Base-by-base conservation (phyloP, 2,797 vertebrate species). In the Euthynnus affinis region DNA sequence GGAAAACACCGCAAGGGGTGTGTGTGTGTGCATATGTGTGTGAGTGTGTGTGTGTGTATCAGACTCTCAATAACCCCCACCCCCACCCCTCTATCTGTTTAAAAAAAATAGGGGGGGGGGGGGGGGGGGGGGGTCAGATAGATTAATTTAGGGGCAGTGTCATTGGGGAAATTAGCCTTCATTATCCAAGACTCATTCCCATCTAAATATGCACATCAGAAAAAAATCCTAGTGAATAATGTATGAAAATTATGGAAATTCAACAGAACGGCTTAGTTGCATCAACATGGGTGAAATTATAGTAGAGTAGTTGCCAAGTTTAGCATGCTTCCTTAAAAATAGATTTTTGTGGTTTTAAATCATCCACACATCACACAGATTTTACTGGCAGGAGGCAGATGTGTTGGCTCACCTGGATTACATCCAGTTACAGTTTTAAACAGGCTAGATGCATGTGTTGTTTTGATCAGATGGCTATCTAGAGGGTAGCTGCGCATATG, bases 1-100 rank as follows among this genome's bases (percentile, higher is more conserved):
- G 90, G 89, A 93, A 91, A 92, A 84, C 88, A 92, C 90, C 93
- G 86, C 93, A 89, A 90, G 92, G 89, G 89, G 89, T 69, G 74
- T 80, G 89, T 34, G 78, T 46, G 73, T 51, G 82, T 44, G 29
- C 66, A 62, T 56, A 71, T 61, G 49, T 27, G 74, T 13, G 52
- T 25, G 49, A 6, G 25, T 25, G 61, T n/a, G 67, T 51, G 49
- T 13, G 52, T 60, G 64, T 63, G 53, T 14, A 62, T 48, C n/a
- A 60, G 42, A 53, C 52, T 66, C 32, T 73, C 51, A 37, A 27
- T 68, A 52, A 62, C 64, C 76, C 62, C 73, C 69, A 59, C n/a
- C 42, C 55, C 55, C 34, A 46, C 20, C 3, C 40, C 18, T 42
- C 6, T 52, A 23, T 48, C 23, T 63, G 1, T n/a, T 4, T 59